Base-by-base conservation (phyloP, 2,888 invertebrate genomes). In the Drosophila mercatorum region DNA sequence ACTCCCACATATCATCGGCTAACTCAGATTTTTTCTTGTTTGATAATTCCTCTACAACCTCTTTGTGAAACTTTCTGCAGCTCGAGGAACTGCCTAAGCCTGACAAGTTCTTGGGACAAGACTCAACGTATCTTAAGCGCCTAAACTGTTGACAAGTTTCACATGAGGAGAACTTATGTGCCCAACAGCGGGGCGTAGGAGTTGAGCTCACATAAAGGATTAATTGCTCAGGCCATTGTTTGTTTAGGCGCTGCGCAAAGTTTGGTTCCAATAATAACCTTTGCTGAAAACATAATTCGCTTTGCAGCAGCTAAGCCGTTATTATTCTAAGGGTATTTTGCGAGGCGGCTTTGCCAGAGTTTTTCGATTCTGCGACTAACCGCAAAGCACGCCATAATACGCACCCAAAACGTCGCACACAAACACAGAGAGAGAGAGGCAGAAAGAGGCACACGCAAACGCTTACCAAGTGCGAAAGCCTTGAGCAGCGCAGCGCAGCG, bases 351-450 rank as follows among this genome's bases (percentile, higher is more conserved):
- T 72, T 72, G n/a, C 12, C 6, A 14, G 51, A 36, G 22, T n/a
- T 49, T 52, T 61, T 59, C 60, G 57, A 72, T 57, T 65, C 52
- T 49, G 66, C 68, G 68, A 81, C 80, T 73, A 88, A 84, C 85
- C 84, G 68, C 84, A 84, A 67, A 84, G 84, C 76, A 84, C 73
- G 81, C 89, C 84, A 79, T 89, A 87, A 83, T 83, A 84, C 89
- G 85, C 85, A 87, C 81, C 89, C 84, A 87, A 77, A 89, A 74
- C 73, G 75, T 63, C 67, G 68, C 59, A 44, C 49, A 38, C 64
- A 28, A 58, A 51, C 52, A 62, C 55, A 28, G 1, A 22, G 22
- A 22, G 22, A 1, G 22, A 22, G 56, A 38, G 22, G 17, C 34
- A 17, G 22, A 36, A 14, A 5, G 5, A 26, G 36, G 26, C 52